Evolutionary conservation across 2,113 vertebrate species (phyloP), one percentile per base, ranked within the genome.

Genomic region (Indri indri): DNA sequence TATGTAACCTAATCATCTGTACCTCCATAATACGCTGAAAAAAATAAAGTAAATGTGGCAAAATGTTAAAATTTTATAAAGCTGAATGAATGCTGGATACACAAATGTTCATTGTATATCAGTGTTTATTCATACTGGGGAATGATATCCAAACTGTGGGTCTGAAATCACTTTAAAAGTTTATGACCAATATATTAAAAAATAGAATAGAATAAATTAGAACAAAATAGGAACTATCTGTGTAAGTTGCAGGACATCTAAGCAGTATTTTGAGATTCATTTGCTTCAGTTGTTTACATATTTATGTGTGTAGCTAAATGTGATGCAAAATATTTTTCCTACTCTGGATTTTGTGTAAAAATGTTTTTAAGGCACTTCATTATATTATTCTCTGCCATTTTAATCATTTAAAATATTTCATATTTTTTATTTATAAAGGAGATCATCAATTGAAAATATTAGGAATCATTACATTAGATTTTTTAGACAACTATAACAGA

Each of bases 21-120:
- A n/a, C n/a, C n/a, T n/a, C n/a, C n/a, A n/a, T n/a, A n/a, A n/a
- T n/a, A n/a, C n/a, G n/a, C n/a, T n/a, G n/a, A n/a, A n/a, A n/a
- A n/a, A n/a, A n/a, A n/a, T 93, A n/a, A 91, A 79, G 30, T 16
- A 66, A 93, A 81, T 30, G 81, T 8, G 27, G 30, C 25, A 82
- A 96, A 83, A 97, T 71, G 1, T 73, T 92, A 52, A 95, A 23
- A 82, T 52, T 42, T 66, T 92, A 97, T 52, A 63, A 71, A 34
- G 52, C 30, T 54, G 61, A 86, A 71, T 40, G 30, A 90, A 42
- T 71, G 25, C 5, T 54, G 4, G 20, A 52, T 32, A 63, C 42
- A 37, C 57, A 71, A 50, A 42, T 88, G 1, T 93, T 88, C 17
- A 88, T 10, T 83, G 30, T 73, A 54, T 80, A 52, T 74, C 23